Evolutionary conservation across 2,888 invertebrate species (phyloP).

Genomic region (Eilema caniola): DNA sequence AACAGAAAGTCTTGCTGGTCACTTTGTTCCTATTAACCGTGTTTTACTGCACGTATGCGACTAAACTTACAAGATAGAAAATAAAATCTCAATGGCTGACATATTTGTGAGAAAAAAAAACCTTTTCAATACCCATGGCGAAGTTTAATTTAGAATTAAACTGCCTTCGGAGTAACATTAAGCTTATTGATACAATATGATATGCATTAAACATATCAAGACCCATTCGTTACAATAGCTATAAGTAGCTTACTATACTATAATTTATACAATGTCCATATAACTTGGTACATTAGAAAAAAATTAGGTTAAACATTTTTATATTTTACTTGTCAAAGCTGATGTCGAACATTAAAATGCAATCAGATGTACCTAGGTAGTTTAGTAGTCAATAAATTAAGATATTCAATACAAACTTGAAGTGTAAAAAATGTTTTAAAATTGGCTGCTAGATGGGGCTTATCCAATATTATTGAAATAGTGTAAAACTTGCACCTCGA

Average conservation of each 20-base stretch:
- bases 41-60: background rate
- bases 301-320: background rate
- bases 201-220: conserved; percentile 26
- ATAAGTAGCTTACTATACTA: background rate
- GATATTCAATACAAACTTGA: no score
- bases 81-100: background rate
- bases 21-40: no score
- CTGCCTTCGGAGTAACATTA: background rate
- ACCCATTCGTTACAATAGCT: background rate
- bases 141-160: conserved; percentile 1
- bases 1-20: no score
- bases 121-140: background rate
- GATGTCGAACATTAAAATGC: no score
- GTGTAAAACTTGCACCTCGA: no score
- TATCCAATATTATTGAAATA: no score
- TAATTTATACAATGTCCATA: background rate
- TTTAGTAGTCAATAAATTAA: no score
- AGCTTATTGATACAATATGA: conserved; percentile 21
- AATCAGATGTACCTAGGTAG: no score
- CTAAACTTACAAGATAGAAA: background rate
- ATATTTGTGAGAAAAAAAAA: background rate
- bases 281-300: conserved; percentile 1
- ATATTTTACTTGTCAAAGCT: no score
- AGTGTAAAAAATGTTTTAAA: no score
- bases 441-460: no score